phyloP scores from a whole-genome alignment of 2,888 invertebrate genomes.

The Cheilosia impressa region DNA sequence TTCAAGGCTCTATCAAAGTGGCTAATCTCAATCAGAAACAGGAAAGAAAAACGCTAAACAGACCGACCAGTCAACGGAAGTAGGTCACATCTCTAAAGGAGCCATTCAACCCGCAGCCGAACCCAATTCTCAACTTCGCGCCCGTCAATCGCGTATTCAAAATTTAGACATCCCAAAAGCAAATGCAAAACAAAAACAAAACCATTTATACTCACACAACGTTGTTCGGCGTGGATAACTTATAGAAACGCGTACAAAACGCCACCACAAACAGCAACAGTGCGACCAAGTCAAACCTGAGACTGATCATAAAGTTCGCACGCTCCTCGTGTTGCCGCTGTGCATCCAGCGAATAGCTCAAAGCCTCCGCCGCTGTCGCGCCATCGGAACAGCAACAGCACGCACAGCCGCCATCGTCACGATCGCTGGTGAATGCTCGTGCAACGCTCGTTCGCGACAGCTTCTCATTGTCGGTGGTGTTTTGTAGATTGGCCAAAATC shows the following conservation, averaged over 20 bases:
- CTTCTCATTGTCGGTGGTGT: slow-evolving; percentile 72
- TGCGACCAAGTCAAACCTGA: slow-evolving; percentile 91
- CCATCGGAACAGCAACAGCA: slow-evolving; percentile 59
- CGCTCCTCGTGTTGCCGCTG: slow-evolving; percentile 57
- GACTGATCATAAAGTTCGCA: slow-evolving; percentile 84
- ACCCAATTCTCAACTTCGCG: background rate
- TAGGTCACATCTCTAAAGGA: slow-evolving; percentile 61
- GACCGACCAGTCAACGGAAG: slow-evolving; percentile 32
- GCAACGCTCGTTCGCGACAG: slow-evolving; percentile 72
- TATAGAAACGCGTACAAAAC: slow-evolving; percentile 91
- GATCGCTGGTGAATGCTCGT: slow-evolving; percentile 66
- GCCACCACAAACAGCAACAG: slow-evolving; percentile 88
- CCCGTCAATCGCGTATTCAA: background rate
- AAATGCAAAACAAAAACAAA: slow-evolving; percentile 18
- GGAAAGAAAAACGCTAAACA: slow-evolving; percentile 27
- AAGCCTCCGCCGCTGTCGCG: slow-evolving; percentile 4
- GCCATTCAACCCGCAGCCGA: slow-evolving; percentile 49
- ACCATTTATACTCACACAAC: slow-evolving; percentile 91
- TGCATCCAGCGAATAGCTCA: slow-evolving; percentile 43
- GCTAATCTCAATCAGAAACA: slow-evolving; percentile 14
- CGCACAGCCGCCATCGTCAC: slow-evolving; percentile 55
- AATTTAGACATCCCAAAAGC: background rate
- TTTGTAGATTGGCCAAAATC: slow-evolving; percentile 65
- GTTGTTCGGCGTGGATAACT: slow-evolving; percentile 91
- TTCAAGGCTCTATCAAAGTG: slow-evolving; percentile 1